Base-by-base conservation (phyloP, 2,888 invertebrate genomes). In the Diachrysia chrysitis region DNA sequence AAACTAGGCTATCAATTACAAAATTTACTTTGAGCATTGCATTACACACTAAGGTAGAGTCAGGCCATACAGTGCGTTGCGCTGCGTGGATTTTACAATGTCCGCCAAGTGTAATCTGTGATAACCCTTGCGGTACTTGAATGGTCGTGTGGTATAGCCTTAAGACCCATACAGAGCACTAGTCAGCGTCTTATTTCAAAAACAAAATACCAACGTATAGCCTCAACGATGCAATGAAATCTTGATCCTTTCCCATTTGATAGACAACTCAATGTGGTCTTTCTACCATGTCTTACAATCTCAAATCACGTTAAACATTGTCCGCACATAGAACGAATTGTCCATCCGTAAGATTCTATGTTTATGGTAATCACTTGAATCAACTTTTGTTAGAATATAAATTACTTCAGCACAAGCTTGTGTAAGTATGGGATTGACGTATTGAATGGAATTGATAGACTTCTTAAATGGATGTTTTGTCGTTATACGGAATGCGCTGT, bases 201-300 rank as follows among this genome's bases (percentile, higher is more conserved):
- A 58, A 58, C 48, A 25, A 35, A 57, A 51, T 17, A 56, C 10
- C 56, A 37, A 58, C 29, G 64, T 59, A 68, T 66, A 64, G 69
- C 71, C 60, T 2, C 14, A 16, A 55, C 46, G 48, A 57, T 54
- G 79, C 82, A 80, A 81, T 81, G 63, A 69, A 82, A 81, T 81
- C 79, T 81, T 81, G 80, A 81, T 80, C 53, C 63, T 60, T 67
- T 16, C 23, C 37, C 37, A 51, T 48, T 66, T 81, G 79, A 82
- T 80, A 80, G 80, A 80, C 80, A 80, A 76, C 63, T 80, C 80
- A 81, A 80, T 81, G 79, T 67, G 3, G 10, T 6, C 37, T 51
- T 58, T 19, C 61, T 51, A 65, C 58, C 57, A 32, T 70, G 79
- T 70, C 65, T 14, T 58, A 76, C 82, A 66, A 78, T 73, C 79